These are phyloP conservation scores for Silurus asotus DNA, from an alignment of 2,113 vertebrate genomes.

Conservation along the genomic window DNA sequence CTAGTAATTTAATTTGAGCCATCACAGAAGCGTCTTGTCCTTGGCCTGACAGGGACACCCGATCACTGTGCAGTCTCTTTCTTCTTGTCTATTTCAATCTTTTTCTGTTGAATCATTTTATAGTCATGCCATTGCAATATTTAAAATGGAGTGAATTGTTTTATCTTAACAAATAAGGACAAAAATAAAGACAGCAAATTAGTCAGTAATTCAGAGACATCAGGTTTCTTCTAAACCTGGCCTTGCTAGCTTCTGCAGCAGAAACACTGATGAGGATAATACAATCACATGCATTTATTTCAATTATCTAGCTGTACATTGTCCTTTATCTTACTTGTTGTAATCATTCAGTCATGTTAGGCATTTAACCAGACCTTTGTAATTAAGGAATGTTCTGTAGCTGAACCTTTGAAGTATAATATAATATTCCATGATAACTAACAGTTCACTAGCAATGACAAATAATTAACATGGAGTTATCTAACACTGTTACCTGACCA, in stretches of 20 bases:
- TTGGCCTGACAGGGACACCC: conserved; percentile 26
- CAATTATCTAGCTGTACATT: not conserved
- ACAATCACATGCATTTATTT: not conserved
- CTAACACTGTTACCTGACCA: not conserved
- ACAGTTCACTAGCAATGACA: no score
- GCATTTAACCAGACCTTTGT: not conserved
- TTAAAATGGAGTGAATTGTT: not conserved
- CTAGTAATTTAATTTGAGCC: conserved; percentile 45
- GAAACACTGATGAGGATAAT: not conserved
- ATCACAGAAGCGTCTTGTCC: conserved; percentile 25
- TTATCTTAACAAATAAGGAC: not conserved
- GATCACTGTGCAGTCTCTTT: conserved; percentile 15
- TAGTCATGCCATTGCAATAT: not conserved
- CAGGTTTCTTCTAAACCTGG: not conserved
- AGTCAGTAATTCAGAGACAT: not conserved
- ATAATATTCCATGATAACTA: not conserved
- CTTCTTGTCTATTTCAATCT: conserved; percentile 6
- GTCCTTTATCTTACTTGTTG: no score
- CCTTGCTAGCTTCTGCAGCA: not conserved
- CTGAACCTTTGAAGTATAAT: not conserved
- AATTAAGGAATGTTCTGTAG: not conserved
- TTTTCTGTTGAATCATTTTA: not conserved
- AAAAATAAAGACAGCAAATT: not conserved
- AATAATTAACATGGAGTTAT: no score
- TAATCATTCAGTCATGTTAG: not conserved